Base-by-base conservation (phyloP, 35 echinoderm and acorn worm genomes). In the Lytechinus variegatus region DNA sequence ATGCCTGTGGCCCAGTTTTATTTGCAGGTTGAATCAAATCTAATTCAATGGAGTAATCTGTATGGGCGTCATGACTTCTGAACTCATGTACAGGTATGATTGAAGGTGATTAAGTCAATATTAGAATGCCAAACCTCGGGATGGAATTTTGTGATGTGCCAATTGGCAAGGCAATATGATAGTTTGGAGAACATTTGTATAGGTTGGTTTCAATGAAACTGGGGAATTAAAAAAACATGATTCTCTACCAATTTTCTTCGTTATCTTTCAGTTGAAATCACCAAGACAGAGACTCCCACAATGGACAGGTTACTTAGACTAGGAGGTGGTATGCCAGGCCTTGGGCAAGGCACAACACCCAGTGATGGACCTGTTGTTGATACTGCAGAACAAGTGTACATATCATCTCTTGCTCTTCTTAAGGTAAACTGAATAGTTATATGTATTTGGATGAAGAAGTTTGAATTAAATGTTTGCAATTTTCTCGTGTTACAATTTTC, bases 371-470 rank as follows among this genome's bases (percentile, higher is more conserved):
- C 98, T 21, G 97, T 97, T 6, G 98, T 99, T 9, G 98, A 99
- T 86, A 99, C 98, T 94, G 98, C 98, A 24, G 98, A 99, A 95
- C 98, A 99, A 86, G 98, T 99, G 14, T 99, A 99, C 94, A 99
- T 99, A 87, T 99, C 98, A 89, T 99, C 98, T 44, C 56, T 99
- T n/a, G 98, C 98, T 12, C 94, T 99, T 56, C 61, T 99, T 14
- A 99, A 99, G 96, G 98, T 99, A 99, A 72, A 92, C 52, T 7
- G 2, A 44, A 44, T 44, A 44, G 33, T 44, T 44, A 44, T 44
- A 2, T 44, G 0, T 44, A 44, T 44, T 2, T 44, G 33, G 33
- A 44, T 44, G 33, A 44, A 44, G 33, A 44, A 44, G 33, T 44
- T 44, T 44, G 33, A 44, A 44, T 44, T 44, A 44, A 44, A 44